These are phyloP conservation scores for Neelides folsomi DNA, from an alignment of 2,888 invertebrate species.

Conservation along the genomic window DNA sequence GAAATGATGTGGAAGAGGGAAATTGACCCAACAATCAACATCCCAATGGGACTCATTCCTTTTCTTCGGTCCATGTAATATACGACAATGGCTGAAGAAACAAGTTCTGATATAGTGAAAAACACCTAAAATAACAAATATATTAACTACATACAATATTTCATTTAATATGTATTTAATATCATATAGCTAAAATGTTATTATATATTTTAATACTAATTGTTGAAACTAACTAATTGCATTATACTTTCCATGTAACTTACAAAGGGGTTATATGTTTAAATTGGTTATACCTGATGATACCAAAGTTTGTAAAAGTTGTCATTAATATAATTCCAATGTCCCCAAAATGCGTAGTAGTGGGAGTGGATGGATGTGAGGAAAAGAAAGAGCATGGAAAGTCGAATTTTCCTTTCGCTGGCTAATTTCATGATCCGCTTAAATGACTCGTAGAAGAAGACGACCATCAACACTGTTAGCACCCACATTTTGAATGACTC, in stretches of 20 bases:
- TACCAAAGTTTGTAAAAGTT: slow-evolving; percentile 57
- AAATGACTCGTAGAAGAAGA: slow-evolving; percentile 49
- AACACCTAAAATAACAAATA: too few species aligned
- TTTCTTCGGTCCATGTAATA: slow-evolving; percentile 45
- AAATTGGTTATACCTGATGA: slow-evolving; percentile 49
- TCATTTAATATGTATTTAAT: too few species aligned
- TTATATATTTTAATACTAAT: too few species aligned
- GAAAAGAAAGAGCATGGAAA: slow-evolving; percentile 51
- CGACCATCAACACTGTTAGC: slow-evolving; percentile 46
- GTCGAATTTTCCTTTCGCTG: slow-evolving; percentile 44
- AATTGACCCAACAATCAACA: slow-evolving; percentile 47
- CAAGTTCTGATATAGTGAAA: slow-evolving; percentile 49
- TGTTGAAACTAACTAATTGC: too few species aligned
- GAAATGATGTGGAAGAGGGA: slow-evolving; percentile 50
- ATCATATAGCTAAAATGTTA: too few species aligned
- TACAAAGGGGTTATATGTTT: too few species aligned
- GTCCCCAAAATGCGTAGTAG: slow-evolving; percentile 57
- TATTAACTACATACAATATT: too few species aligned
- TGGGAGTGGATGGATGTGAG: slow-evolving; percentile 51
- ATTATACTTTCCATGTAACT: too few species aligned
- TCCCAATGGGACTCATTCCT: slow-evolving; percentile 44
- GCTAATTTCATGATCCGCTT: slow-evolving; percentile 45
- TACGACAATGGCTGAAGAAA: slow-evolving; percentile 48
- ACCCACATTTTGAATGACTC: slow-evolving; percentile 56
- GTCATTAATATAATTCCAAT: slow-evolving; percentile 57